Evolutionary conservation across 2,113 vertebrate genomes (phyloP).

Genomic region (Diadophis punctatus): DNA sequence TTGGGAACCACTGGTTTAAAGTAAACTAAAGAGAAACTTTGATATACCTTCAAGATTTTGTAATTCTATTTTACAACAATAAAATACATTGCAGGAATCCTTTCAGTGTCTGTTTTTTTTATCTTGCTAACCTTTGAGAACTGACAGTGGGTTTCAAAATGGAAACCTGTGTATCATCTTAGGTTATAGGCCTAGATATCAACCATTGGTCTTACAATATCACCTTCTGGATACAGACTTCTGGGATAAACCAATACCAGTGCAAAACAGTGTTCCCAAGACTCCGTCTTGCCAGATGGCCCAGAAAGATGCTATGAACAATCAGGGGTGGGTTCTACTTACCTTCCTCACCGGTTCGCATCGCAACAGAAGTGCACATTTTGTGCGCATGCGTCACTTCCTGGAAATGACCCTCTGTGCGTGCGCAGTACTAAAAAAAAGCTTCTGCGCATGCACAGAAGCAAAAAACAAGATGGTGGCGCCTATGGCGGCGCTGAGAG

Average conservation of each 20-base stretch:
- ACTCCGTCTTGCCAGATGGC: background rate
- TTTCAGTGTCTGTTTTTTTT: background rate
- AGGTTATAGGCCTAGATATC: background rate
- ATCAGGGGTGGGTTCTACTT: too few relatives aligned
- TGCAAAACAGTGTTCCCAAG: background rate
- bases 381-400: too few relatives aligned
- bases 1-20: background rate
- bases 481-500: too few relatives aligned
- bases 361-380: too few relatives aligned
- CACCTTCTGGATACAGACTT: background rate
- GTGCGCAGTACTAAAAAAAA: too few relatives aligned
- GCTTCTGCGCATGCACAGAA: too few relatives aligned
- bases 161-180: background rate
- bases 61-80: background rate
- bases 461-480: too few relatives aligned
- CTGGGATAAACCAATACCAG: background rate
- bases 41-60: background rate
- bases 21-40: background rate
- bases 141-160: background rate
- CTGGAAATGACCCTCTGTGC: too few relatives aligned
- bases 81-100: background rate
- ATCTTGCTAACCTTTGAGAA: background rate
- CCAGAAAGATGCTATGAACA: background rate
- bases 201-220: background rate
- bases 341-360: too few relatives aligned